These are phyloP conservation scores for Pangasius larnaudii DNA, from an alignment of 2,797 vertebrate genomes.

Conservation along the genomic window DNA sequence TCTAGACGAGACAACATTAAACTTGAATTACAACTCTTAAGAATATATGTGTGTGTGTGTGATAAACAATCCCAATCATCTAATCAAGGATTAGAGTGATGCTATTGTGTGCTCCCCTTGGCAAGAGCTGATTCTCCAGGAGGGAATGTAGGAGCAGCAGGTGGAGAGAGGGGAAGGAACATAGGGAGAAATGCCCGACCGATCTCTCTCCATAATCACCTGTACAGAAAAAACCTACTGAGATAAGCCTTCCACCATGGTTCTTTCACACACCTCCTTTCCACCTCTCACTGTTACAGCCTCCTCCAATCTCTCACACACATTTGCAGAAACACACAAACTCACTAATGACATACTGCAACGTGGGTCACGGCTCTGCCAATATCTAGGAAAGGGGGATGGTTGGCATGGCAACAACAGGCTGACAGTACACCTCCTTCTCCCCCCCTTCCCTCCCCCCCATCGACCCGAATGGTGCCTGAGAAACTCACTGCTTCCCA, in stretches of 20 bases:
- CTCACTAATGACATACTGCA: conserved; percentile 39
- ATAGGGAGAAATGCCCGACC: conserved; percentile 5
- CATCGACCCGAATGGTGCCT: background rate
- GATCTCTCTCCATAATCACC: background rate
- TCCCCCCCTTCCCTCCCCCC: background rate
- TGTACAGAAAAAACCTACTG: background rate
- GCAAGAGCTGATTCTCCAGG: conserved; percentile 12
- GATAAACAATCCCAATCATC: conserved; percentile 50
- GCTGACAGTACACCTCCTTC: conserved; percentile 6
- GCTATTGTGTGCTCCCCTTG: conserved; percentile 43
- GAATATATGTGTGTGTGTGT: conserved; percentile 39
- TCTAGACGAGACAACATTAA: conserved; percentile 27
- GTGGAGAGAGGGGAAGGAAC: conserved; percentile 3
- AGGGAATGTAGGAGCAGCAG: conserved; percentile 31
- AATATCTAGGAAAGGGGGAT: conserved; percentile 18
- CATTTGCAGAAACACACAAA: conserved; percentile 11
- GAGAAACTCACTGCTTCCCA: conserved; percentile 28
- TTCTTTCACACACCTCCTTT: background rate
- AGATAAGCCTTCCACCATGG: conserved; percentile 10
- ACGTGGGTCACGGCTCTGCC: conserved; percentile 30
- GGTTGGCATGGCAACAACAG: conserved; percentile 46
- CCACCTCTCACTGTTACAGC: conserved; percentile 25
- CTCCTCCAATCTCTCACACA: conserved; percentile 28
- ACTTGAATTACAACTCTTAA: conserved; percentile 38
- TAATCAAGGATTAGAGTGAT: conserved; percentile 52